phyloP scores from a whole-genome alignment of 2,888 invertebrate species.

The Tachina lurida region DNA sequence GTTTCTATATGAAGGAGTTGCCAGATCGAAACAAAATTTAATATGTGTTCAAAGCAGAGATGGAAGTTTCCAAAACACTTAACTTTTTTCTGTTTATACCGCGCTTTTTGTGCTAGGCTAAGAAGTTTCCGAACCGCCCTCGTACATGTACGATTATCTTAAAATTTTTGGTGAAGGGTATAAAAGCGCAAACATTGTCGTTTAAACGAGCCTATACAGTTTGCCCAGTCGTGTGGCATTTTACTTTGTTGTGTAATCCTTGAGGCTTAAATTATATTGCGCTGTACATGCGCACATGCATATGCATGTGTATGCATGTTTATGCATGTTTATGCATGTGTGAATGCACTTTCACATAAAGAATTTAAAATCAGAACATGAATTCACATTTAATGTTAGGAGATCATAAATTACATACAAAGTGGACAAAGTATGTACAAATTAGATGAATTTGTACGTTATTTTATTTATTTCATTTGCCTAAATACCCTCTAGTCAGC shows the following conservation, averaged over 20 bases:
- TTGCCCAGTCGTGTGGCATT: conserved; percentile 50
- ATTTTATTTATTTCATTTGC: conserved; percentile 49
- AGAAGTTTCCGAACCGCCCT: too few species aligned
- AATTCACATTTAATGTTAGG: conserved; percentile 68
- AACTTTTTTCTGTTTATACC: too few species aligned
- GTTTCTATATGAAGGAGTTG: too few species aligned
- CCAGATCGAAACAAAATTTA: too few species aligned
- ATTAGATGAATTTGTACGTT: conserved; percentile 63
- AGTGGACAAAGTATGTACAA: conserved; percentile 70
- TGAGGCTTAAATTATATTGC: conserved; percentile 73
- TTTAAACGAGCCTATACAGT: conserved; percentile 44
- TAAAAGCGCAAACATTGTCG: conserved; percentile 33
- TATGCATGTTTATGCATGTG: not conserved
- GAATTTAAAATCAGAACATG: conserved; percentile 68
- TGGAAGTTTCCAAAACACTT: too few species aligned
- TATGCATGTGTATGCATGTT: not conserved
- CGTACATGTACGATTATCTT: too few species aligned
- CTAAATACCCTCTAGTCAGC: too few species aligned
- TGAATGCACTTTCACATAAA: conserved; percentile 73
- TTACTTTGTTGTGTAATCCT: conserved; percentile 72
- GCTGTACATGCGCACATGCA: conserved; percentile 3
- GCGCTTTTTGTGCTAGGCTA: too few species aligned
- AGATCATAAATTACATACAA: conserved; percentile 69
- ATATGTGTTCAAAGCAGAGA: too few species aligned
- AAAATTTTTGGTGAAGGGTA: too few species aligned